Conservation (phyloP, 2,797 vertebrate species). For the Gouania willdenowi region DNA sequence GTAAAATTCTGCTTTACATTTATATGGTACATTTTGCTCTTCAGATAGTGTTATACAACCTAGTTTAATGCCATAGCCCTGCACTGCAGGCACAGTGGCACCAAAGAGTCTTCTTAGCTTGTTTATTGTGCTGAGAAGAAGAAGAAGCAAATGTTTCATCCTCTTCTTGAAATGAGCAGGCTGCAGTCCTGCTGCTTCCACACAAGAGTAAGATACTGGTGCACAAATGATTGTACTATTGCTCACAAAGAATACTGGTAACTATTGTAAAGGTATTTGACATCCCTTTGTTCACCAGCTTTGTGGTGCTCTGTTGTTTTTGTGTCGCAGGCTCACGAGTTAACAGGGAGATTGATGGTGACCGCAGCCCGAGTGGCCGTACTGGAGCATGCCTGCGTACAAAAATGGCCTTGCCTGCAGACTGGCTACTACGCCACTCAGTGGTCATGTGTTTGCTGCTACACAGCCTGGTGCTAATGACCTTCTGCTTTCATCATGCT, state of each 20-base stretch:
- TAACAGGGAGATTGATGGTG: constrained; percentile 52
- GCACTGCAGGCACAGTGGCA: constrained; percentile 53
- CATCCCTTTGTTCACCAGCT: neutral
- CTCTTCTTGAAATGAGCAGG: constrained; percentile 21
- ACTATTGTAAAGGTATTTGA: constrained; percentile 1
- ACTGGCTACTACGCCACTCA: constrained; percentile 73
- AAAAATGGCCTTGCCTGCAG: constrained; percentile 68
- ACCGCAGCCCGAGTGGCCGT: constrained; percentile 38
- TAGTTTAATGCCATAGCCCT: constrained; percentile 56
- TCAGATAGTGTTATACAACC: constrained; percentile 38
- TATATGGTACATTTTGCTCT: constrained; percentile 31
- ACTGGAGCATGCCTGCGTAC: constrained; percentile 61
- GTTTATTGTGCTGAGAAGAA: constrained; percentile 43
- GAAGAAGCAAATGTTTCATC: constrained; percentile 45
- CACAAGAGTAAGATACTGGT: constrained; percentile 47
- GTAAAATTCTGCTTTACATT: constrained; percentile 3
- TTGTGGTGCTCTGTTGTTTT: constrained; percentile 19
- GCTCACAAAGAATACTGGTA: constrained; percentile 26
- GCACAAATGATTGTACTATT: constrained; percentile 35
- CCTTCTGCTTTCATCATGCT: constrained; percentile 76
- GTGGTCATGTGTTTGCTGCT: constrained; percentile 82
- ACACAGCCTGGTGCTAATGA: constrained; percentile 84
- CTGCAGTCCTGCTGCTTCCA: constrained; percentile 28
- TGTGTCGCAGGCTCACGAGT: constrained; percentile 40
- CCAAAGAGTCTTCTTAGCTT: constrained; percentile 45